These are phyloP conservation scores for Platycercus adscitus DNA, from an alignment of 2,113 vertebrate genomes.

Conservation along the genomic window DNA sequence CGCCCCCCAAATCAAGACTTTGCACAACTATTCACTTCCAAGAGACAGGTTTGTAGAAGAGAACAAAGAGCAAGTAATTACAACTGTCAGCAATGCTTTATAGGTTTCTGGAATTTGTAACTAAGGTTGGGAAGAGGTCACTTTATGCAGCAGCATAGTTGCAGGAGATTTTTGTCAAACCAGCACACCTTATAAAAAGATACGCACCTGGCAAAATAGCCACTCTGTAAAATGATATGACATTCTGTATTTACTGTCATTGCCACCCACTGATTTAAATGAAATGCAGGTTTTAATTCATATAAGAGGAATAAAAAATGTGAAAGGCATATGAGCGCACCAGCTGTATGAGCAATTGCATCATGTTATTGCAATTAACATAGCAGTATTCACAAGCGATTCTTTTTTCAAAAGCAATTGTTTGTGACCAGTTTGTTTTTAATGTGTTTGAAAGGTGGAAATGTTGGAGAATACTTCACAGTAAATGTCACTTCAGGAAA, in stretches of 20 bases:
- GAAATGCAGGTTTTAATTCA: slow-evolving; percentile 42
- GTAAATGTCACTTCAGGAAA: slow-evolving; percentile 83
- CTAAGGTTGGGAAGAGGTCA: background rate
- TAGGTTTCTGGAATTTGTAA: slow-evolving; percentile 1
- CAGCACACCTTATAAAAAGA: background rate
- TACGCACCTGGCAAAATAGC: background rate
- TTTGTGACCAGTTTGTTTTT: background rate
- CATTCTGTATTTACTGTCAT: slow-evolving; percentile 3
- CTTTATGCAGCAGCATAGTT: background rate
- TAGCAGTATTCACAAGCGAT: background rate
- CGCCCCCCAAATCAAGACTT: background rate
- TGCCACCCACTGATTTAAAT: slow-evolving; percentile 29
- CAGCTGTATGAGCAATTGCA: background rate
- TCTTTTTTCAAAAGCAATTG: background rate
- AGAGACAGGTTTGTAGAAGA: background rate
- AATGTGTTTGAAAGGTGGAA: slow-evolving; percentile 78
- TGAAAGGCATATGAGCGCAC: background rate
- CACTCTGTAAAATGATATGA: slow-evolving; percentile 7
- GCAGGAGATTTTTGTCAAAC: background rate
- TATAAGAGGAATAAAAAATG: background rate
- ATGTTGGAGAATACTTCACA: slow-evolving; percentile 79
- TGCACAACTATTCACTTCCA: background rate
- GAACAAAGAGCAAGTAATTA: background rate
- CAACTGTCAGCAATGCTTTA: background rate
- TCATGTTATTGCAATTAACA: slow-evolving; percentile 10